Evolutionary conservation across 37 sponge, comb jelly and placozoan genomes (phyloP), one percentile per base, ranked within the genome.

Genomic region (Chondrilla cf. caribensis): DNA sequence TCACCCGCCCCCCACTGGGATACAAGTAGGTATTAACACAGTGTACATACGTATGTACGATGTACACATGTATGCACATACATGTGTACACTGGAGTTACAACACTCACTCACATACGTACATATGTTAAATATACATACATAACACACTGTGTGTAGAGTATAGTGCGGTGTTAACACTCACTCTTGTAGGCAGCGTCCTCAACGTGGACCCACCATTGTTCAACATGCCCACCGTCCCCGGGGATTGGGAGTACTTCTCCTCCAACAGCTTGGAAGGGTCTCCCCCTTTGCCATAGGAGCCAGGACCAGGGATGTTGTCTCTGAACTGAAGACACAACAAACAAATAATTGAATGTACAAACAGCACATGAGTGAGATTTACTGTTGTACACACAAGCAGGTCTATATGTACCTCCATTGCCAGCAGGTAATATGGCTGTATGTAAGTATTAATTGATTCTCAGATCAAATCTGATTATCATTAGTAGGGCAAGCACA

Each of bases 201-300:
- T 31, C 44, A 73, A 25, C 11, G 55, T 60, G 24, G 37, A 60
- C 40, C 83, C 89, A 22, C 91, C 91, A 37, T 83, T 83, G 25
- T 88, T 89, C 78, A 95, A 62, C 87, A 98, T 89, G n/a, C 96
- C 96, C 37, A 90, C 80, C 0, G 81, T 94, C 26, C 98, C 86
- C 0, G 86, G 42, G 17, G 96, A 93, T 60, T 70, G 83, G 38
- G 70, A 85, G 22, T 79, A 66, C 73, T 86, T 93, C 4, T 89
- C 80, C 78, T 95, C 92, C 80, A 84, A 19, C 2, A 33, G 51
- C 0, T 88, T 70, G 64, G 82, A 82, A 0, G 98, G 95, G 19
- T 94, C 84, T 0, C 95, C 95, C 39, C 92, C 93, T 21, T 89
- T 70, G 1, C 97, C 94, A 54, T 98, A 98, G 2, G 88, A 90